Evolutionary conservation across 2,797 vertebrate genomes (phyloP).

Genomic region (Halcyon leucocephala): DNA sequence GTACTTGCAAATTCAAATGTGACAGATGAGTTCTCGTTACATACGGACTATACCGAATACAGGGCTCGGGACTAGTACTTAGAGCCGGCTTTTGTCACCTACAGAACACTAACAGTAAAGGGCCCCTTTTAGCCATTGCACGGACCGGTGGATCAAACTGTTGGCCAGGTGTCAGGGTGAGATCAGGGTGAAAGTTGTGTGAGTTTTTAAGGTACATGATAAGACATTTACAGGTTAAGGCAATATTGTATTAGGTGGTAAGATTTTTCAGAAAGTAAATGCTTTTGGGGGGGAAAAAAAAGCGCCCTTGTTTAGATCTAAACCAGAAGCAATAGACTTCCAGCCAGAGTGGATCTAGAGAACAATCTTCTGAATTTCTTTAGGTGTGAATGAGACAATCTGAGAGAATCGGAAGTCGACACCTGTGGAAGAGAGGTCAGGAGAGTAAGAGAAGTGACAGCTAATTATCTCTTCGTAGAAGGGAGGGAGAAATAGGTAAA

Average conservation of each 20-base stretch:
- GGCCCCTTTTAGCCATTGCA: not conserved
- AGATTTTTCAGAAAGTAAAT: not conserved
- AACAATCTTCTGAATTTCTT: not conserved
- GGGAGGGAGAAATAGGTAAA: not conserved
- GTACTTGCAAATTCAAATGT: not conserved
- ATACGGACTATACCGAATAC: not conserved
- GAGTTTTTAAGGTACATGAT: not conserved
- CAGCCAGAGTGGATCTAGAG: not conserved
- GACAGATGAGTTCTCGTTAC: not conserved
- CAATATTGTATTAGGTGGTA: not conserved
- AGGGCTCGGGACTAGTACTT: not conserved
- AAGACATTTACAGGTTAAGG: not conserved
- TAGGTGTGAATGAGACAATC: not conserved
- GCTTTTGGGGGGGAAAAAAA: rapidly evolving
- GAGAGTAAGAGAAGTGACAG: not conserved
- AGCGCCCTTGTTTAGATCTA: not conserved
- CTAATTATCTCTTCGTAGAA: not conserved
- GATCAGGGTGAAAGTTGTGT: not conserved
- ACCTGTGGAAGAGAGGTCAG: not conserved
- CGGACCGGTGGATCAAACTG: not conserved
- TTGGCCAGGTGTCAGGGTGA: not conserved
- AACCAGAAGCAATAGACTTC: not conserved
- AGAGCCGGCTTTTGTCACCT: not conserved
- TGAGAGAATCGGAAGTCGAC: not conserved
- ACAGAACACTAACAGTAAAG: not conserved